phyloP scores from a whole-genome alignment of 2,888 invertebrate species.

The Agrochola lota region DNA sequence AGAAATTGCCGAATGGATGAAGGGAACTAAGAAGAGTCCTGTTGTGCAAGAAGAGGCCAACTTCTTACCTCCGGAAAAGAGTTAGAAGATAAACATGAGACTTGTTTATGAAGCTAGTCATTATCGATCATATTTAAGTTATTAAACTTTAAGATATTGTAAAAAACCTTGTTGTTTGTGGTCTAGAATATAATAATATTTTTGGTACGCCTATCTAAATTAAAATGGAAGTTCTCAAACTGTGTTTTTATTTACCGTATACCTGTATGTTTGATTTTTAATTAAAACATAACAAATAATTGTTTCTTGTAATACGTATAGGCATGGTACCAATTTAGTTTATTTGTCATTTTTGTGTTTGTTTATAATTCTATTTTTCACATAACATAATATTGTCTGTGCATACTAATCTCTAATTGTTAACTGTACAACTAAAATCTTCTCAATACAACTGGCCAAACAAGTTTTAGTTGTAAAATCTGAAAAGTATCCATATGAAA shows the following conservation, averaged over 20 bases:
- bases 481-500: background rate
- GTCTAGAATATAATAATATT: background rate
- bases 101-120: conserved; percentile 35
- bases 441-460: background rate
- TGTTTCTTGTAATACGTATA: background rate
- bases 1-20: conserved; percentile 54
- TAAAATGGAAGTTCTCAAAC: background rate
- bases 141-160: background rate
- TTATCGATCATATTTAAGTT: background rate
- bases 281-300: background rate
- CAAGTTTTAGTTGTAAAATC: background rate
- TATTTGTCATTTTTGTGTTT: too few species aligned
- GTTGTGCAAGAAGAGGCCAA: conserved; percentile 30
- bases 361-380: too few species aligned
- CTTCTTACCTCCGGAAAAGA: conserved; percentile 35
- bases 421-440: background rate
- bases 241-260: background rate
- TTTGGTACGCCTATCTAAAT: background rate
- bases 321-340: background rate
- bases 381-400: too few species aligned
- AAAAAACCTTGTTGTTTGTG: background rate
- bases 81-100: background rate
- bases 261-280: background rate
- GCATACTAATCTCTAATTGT: background rate
- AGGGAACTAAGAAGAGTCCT: conserved; percentile 35